A percentile compares a stretch with the other conserved stretches of the same genome.
Evolutionary conservation across 2,888 invertebrate genomes (phyloP).

Genomic region (Parasteatoda lunata): DNA sequence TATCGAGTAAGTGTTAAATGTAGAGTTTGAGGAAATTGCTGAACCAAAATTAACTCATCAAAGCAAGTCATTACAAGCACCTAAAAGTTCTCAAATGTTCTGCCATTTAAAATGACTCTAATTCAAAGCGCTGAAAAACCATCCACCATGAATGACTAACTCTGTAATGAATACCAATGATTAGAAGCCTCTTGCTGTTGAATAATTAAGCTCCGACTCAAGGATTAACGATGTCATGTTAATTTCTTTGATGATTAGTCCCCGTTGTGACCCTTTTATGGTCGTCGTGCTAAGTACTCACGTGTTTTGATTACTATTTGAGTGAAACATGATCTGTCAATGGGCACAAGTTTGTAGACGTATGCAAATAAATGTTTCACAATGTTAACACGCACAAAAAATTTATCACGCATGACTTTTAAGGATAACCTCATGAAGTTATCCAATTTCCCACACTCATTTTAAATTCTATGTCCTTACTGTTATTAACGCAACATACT

Average conservation of each 20-base stretch:
- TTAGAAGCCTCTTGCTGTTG: slow-evolving; percentile 8
- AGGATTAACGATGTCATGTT: slow-evolving; percentile 47
- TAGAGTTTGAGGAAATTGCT: no score
- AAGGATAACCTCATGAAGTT: no score
- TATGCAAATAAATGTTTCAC: slow-evolving; percentile 35
- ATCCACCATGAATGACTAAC: not conserved
- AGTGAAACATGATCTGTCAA: slow-evolving; percentile 38
- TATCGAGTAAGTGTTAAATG: no score
- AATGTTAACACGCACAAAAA: slow-evolving; percentile 15
- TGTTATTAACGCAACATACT: no score
- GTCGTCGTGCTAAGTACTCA: slow-evolving; percentile 14
- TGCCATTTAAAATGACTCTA: no score
- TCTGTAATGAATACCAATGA: slow-evolving; percentile 34
- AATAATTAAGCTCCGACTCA: slow-evolving; percentile 33
- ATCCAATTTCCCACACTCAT: no score
- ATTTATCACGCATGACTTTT: not conserved
- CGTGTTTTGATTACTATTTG: slow-evolving; percentile 38
- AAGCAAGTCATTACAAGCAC: no score
- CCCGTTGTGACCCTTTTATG: slow-evolving; percentile 30
- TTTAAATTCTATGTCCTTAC: no score
- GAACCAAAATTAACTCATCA: no score
- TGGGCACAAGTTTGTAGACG: slow-evolving; percentile 1
- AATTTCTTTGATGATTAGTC: slow-evolving; percentile 42
- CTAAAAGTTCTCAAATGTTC: no score
- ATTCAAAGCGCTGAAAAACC: not conserved